Evolutionary conservation across 2,888 invertebrate genomes (phyloP).

Genomic region (Tromatobia lineatoria): DNA sequence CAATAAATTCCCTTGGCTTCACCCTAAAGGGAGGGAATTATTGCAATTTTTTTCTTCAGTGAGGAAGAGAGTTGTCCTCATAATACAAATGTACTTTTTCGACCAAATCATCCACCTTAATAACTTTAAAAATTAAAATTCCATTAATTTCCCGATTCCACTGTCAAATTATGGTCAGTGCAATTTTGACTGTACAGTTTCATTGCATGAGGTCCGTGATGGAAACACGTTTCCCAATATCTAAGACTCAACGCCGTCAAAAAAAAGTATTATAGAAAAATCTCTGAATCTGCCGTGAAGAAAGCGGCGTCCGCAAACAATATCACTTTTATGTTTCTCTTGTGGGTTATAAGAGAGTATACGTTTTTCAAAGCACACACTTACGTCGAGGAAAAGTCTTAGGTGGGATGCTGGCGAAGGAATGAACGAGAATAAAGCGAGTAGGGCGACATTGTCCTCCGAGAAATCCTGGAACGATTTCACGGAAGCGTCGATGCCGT

Average conservation of each 20-base stretch:
- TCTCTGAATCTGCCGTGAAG: neutral
- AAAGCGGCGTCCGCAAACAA: slow-evolving; percentile 32
- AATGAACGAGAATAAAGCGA: slow-evolving; percentile 50
- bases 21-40: too few relatives aligned
- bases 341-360: slow-evolving; percentile 29
- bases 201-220: neutral
- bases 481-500: slow-evolving; percentile 58
- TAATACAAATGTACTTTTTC: too few relatives aligned
- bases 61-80: too few relatives aligned
- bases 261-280: neutral
- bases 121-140: too few relatives aligned
- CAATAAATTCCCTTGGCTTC: too few relatives aligned
- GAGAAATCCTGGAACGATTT: slow-evolving; percentile 64
- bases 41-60: too few relatives aligned
- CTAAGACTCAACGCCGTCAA: neutral
- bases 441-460: slow-evolving; percentile 54
- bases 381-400: slow-evolving; percentile 37
- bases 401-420: slow-evolving; percentile 6
- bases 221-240: neutral
- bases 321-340: slow-evolving; percentile 41
- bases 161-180: too few relatives aligned
- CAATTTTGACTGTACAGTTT: too few relatives aligned
- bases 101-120: too few relatives aligned
- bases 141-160: too few relatives aligned
- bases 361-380: slow-evolving; percentile 35